Conservation (phyloP, 2,888 invertebrate species). For the Spisula solida region DNA sequence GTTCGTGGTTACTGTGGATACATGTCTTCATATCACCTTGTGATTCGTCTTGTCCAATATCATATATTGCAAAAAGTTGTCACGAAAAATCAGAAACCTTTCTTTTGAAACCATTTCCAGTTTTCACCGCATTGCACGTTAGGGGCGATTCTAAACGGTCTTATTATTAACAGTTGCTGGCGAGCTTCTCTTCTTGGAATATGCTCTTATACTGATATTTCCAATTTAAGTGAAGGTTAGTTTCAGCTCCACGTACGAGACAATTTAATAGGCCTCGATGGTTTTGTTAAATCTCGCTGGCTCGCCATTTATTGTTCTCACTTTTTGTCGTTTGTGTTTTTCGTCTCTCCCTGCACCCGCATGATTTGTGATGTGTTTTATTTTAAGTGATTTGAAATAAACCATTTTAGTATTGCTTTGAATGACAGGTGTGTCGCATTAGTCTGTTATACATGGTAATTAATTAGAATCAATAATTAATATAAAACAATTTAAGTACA, state of each 20-base stretch:
- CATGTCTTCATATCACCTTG: background rate
- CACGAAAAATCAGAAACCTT: background rate
- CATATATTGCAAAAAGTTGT: background rate
- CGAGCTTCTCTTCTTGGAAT: no score
- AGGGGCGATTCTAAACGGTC: background rate
- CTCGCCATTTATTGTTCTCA: background rate
- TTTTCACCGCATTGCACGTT: background rate
- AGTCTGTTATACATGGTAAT: background rate
- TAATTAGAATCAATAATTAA: no score
- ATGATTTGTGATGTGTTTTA: background rate
- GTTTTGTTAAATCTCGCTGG: background rate
- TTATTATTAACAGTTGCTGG: no score
- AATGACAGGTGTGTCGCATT: background rate
- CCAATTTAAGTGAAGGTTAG: no score
- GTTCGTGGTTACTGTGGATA: conserved; percentile 21
- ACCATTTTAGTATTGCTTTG: conserved; percentile 13
- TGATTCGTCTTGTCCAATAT: background rate
- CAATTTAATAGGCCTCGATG: background rate
- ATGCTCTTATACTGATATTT: no score
- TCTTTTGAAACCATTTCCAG: background rate
- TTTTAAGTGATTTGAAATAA: background rate
- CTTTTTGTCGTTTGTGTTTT: background rate
- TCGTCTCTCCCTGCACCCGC: background rate
- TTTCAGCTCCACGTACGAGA: no score
- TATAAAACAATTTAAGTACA: no score